Conservation (phyloP, 1,140 invertebrate genomes). For the Plodia interpunctella region DNA sequence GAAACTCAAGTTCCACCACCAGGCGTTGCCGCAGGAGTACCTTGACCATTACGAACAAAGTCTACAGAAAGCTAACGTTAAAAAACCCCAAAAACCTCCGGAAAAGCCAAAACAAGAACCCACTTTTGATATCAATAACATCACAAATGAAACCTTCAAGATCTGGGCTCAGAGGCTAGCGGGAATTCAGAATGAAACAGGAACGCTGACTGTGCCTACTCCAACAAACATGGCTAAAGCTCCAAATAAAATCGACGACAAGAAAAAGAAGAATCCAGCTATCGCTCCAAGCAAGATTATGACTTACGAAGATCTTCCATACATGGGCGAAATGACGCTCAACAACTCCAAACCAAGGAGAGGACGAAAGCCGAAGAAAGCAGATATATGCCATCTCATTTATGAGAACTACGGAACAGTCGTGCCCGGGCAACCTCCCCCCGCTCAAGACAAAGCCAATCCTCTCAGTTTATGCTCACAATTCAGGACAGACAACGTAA, state of each 20-base stretch:
- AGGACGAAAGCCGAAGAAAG: constrained; percentile 92
- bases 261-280: constrained; percentile 55
- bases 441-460: constrained; percentile 44
- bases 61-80: constrained; percentile 72
- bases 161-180: constrained; percentile 85
- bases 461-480: constrained; percentile 30
- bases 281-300: constrained; percentile 77
- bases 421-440: constrained; percentile 83
- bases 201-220: constrained; percentile 37
- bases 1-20: constrained; percentile 90
- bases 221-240: constrained; percentile 41
- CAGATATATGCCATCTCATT: constrained; percentile 93
- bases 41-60: constrained; percentile 87
- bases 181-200: constrained; percentile 79
- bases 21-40: constrained; percentile 87
- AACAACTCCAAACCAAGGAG: constrained; percentile 90
- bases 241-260: constrained; percentile 39
- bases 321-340: constrained; percentile 93
- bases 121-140: constrained; percentile 43
- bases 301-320: constrained; percentile 89
- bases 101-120: constrained; percentile 61
- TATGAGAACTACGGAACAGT: constrained; percentile 93
- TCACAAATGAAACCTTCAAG: constrained; percentile 81
- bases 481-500: constrained; percentile 31
- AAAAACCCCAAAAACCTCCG: constrained; percentile 32